These are phyloP conservation scores for Sebastolobus alascanus DNA, from an alignment of 2,797 vertebrate genomes.

Conservation along the genomic window DNA sequence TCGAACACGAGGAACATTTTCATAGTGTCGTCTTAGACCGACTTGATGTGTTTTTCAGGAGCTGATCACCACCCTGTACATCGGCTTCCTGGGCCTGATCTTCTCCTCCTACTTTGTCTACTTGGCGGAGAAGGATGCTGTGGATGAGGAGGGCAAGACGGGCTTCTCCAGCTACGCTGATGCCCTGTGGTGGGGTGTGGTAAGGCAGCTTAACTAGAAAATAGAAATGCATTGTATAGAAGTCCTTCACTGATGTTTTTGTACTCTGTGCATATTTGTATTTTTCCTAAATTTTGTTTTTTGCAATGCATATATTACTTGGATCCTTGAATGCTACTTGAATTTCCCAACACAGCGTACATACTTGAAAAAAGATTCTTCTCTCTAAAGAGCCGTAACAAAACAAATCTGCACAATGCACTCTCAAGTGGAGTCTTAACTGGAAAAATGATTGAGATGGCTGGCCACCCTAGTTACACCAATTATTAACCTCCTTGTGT, in stretches of 20 bases:
- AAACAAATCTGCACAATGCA: conserved; percentile 42
- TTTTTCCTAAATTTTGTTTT: background rate
- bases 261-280: background rate
- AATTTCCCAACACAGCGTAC: conserved; percentile 4
- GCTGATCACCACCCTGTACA: conserved; percentile 93
- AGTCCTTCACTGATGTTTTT: conserved; percentile 11
- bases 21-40: background rate
- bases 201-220: conserved; percentile 75
- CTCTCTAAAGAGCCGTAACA: conserved; percentile 19
- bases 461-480: conserved; percentile 39
- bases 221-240: background rate
- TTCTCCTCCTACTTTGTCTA: conserved; percentile 96
- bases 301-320: conserved; percentile 23
- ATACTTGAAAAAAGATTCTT: conserved; percentile 35
- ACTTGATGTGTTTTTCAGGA: conserved; percentile 81
- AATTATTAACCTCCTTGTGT: conserved; percentile 51
- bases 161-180: conserved; percentile 93
- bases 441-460: conserved; percentile 21
- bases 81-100: conserved; percentile 93
- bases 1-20: background rate
- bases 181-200: conserved; percentile 95
- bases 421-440: conserved; percentile 33
- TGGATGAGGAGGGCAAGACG: conserved; percentile 91
- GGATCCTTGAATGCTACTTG: conserved; percentile 23
- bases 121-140: conserved; percentile 93